A percentile compares a stretch with the other conserved stretches of the same genome.
Conservation (phyloP, 2,113 vertebrate genomes). For the Burhinus bistriatus region DNA sequence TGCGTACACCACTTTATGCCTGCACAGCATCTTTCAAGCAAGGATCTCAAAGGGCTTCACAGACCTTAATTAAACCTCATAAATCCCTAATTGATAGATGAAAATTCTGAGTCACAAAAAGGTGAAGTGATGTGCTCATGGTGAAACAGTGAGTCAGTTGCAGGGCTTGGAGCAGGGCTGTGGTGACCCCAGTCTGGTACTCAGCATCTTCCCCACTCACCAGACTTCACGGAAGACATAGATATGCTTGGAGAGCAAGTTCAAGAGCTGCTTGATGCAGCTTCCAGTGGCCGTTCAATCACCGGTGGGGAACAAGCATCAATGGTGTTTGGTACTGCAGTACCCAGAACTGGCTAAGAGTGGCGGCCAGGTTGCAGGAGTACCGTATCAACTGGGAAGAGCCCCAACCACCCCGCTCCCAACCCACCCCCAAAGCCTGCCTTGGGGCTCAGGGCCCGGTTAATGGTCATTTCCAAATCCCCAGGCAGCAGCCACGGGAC, state of each 20-base stretch:
- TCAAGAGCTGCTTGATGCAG: background rate
- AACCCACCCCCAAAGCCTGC: background rate
- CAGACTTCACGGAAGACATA: rapidly evolving
- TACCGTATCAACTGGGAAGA: background rate
- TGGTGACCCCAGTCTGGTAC: background rate
- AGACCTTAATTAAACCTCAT: conserved; percentile 64
- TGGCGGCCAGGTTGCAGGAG: background rate
- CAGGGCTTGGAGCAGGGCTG: background rate
- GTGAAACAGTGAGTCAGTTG: conserved; percentile 16
- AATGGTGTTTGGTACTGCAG: rapidly evolving
- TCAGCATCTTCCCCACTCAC: background rate
- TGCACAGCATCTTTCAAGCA: conserved; percentile 34
- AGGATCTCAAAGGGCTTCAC: conserved; percentile 11
- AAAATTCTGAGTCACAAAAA: conserved; percentile 57
- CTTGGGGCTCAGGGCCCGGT: rapidly evolving
- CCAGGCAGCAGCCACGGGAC: rapidly evolving
- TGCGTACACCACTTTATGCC: conserved; percentile 2
- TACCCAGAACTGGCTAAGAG: background rate
- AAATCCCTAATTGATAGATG: conserved; percentile 40
- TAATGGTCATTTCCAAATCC: background rate
- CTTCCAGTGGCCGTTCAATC: background rate
- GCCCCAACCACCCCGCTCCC: background rate
- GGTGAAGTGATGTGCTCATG: background rate
- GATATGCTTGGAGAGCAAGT: background rate
- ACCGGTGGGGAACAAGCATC: rapidly evolving